Conservation (phyloP, 30 jellyfish, hydroid and myxozoan genomes). For the Hydra vulgaris region DNA sequence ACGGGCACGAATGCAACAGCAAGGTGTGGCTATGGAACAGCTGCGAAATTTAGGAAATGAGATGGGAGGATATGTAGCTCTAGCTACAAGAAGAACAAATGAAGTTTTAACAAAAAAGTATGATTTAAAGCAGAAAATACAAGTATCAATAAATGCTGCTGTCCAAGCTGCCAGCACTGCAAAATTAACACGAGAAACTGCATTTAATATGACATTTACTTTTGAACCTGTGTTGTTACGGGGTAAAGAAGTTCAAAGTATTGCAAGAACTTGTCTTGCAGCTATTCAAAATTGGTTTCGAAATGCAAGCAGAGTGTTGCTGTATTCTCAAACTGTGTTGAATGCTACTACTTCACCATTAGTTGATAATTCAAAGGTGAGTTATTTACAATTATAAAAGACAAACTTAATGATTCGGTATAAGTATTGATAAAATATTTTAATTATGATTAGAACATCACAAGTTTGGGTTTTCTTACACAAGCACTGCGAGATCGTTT, state of each 20-base stretch:
- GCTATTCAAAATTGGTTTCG: conserved; percentile 47
- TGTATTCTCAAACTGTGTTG: conserved; percentile 46
- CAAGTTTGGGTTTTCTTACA: conserved; percentile 21
- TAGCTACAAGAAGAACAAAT: conserved; percentile 31
- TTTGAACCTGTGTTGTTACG: conserved; percentile 37
- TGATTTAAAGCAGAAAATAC: conserved; percentile 39
- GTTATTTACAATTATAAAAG: background rate
- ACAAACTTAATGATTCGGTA: too few relatives aligned
- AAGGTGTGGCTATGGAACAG: conserved; percentile 57
- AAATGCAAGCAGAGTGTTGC: conserved; percentile 48
- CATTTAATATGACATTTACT: conserved; percentile 38
- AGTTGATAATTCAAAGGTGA: conserved; percentile 62
- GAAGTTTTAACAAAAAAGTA: conserved; percentile 32
- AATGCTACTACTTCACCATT: conserved; percentile 30
- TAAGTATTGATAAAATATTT: too few relatives aligned
- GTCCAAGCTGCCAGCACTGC: conserved; percentile 65
- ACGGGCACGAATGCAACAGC: conserved; percentile 57
- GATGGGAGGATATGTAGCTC: conserved; percentile 36
- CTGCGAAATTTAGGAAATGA: conserved; percentile 44
- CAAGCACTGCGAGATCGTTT: conserved; percentile 27
- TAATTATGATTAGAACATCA: conserved; percentile 35
- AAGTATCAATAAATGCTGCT: conserved; percentile 62
- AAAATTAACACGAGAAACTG: conserved; percentile 15
- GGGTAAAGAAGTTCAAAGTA: conserved; percentile 34
- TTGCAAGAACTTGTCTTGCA: conserved; percentile 28